Base-by-base conservation (phyloP, 2,797 vertebrate species). In the Fistularia tabacaria region DNA sequence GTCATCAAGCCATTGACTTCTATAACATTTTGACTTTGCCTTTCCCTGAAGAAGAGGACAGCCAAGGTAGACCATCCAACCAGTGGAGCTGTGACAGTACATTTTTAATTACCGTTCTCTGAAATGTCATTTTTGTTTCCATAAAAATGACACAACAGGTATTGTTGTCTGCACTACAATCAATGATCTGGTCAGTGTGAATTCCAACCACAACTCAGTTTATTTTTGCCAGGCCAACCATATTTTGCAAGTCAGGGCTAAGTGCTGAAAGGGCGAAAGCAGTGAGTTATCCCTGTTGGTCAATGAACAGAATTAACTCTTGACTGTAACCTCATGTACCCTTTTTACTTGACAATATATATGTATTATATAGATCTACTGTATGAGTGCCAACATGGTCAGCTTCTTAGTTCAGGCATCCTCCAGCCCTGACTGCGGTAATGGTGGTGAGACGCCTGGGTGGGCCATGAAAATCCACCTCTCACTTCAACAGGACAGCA, bases 401-500 rank as follows among this genome's bases (percentile, higher is more conserved):
- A 69, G 41, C 53, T 39, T 57, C 66, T 37, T 51, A 49, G 66
- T 36, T 59, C 51, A 75, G 69, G 59, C 70, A 52, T 63, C 44
- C 42, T 64, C 46, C 49, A 58, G 54, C 48, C 56, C 67, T 76
- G 68, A 45, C 50, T 81, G 82, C 77, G 82, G 84, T 76, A 65
- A 69, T 15, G 49, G 85, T 74, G 81, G 83, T 75, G 61, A 64
- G 69, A 84, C 37, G 77, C 74, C 68, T 86, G 86, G 86, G 84
- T 89, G 87, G 87, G 81, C 84, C 76, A 58, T 48, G 0, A 15
- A 66, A 69, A 79, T 70, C 50, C 62, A 66, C 77, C 72, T 69
- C 75, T 69, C 57, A 58, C 51, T 59, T 62, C 52, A 53, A 69
- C 61, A 58, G 73, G 76, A 81, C 76, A 73, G 58, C 66, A 67